Percentiles rank a stretch among this genome's conserved stretches.
Evolutionary conservation across 1,140 invertebrate genomes (phyloP).

Genomic region (Platyscapa corneri): DNA sequence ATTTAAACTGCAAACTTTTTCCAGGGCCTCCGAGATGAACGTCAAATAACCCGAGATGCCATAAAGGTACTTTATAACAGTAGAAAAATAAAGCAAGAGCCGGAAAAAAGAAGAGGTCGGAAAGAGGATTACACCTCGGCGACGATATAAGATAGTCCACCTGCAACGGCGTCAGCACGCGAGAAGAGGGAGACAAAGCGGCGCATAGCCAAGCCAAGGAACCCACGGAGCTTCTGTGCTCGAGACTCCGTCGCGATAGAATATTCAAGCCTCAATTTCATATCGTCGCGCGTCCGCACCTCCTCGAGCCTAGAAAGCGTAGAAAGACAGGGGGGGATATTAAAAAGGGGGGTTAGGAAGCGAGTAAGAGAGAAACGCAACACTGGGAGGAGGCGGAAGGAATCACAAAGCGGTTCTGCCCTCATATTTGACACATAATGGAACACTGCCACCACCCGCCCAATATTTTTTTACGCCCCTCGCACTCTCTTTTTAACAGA

Average conservation of each 20-base stretch:
- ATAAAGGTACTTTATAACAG: constrained; percentile 12
- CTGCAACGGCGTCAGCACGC: background rate
- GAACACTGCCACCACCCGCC: constrained; percentile 52
- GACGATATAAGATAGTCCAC: constrained; percentile 12
- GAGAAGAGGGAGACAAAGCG: constrained; percentile 6
- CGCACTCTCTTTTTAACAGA: background rate
- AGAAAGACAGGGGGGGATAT: background rate
- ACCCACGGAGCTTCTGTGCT: background rate
- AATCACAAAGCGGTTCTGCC: constrained; percentile 64
- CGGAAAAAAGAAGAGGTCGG: background rate
- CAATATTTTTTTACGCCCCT: background rate
- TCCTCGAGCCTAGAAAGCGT: constrained; percentile 13
- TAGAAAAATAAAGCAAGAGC: background rate
- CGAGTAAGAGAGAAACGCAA: constrained; percentile 40
- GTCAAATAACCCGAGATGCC: background rate
- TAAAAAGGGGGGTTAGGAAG: background rate
- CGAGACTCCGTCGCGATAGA: constrained; percentile 63
- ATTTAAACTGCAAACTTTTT: background rate
- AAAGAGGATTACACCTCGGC: background rate
- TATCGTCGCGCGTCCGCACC: constrained; percentile 62
- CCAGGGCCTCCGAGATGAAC: background rate
- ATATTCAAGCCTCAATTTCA: constrained; percentile 75
- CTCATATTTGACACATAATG: constrained; percentile 69
- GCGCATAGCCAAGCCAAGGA: background rate
- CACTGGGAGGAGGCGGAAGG: constrained; percentile 57